A percentile compares a stretch with the other conserved stretches of the same genome.
Conservation (phyloP, 1,140 invertebrate species). For the Apis dorsata region DNA sequence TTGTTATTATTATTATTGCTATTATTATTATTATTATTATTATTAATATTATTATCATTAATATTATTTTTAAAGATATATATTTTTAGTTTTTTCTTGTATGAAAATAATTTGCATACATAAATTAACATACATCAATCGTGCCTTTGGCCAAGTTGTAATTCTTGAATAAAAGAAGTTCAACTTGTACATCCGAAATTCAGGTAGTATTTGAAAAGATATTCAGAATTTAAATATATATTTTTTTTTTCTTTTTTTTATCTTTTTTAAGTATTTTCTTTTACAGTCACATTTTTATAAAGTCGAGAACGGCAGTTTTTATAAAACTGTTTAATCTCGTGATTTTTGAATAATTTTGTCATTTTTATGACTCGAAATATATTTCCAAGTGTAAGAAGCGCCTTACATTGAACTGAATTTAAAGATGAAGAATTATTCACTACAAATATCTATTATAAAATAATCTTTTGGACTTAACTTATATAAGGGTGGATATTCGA, state of each 20-base stretch:
- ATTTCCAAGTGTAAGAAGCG: constrained; percentile 40
- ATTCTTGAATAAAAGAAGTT: constrained; percentile 55
- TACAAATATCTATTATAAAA: constrained; percentile 22
- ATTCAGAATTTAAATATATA: constrained; percentile 36
- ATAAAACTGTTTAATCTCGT: constrained; percentile 3
- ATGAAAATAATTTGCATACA: constrained; percentile 60
- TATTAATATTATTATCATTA: constrained; percentile 60
- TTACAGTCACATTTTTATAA: constrained; percentile 16
- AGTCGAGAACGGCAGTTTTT: background rate
- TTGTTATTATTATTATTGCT: constrained; percentile 37
- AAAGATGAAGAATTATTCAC: constrained; percentile 17
- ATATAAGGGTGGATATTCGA: constrained; percentile 22
- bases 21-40: background rate
- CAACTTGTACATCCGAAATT: constrained; percentile 60
- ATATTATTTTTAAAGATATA: constrained; percentile 44
- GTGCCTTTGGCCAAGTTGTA: constrained; percentile 73
- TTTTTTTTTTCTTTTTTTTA: constrained; percentile 39
- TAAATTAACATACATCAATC: constrained; percentile 70
- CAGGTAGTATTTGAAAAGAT: constrained; percentile 45
- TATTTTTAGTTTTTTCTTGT: constrained; percentile 46
- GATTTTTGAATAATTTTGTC: constrained; percentile 14
- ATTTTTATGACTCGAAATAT: constrained; percentile 29
- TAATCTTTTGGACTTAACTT: constrained; percentile 38
- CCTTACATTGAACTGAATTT: constrained; percentile 54
- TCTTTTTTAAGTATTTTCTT: constrained; percentile 37